Percentiles rank a stretch among this genome's conserved stretches.
phyloP scores from a whole-genome alignment of 2,113 vertebrate species.

The Nerophis lumbriciformis region DNA sequence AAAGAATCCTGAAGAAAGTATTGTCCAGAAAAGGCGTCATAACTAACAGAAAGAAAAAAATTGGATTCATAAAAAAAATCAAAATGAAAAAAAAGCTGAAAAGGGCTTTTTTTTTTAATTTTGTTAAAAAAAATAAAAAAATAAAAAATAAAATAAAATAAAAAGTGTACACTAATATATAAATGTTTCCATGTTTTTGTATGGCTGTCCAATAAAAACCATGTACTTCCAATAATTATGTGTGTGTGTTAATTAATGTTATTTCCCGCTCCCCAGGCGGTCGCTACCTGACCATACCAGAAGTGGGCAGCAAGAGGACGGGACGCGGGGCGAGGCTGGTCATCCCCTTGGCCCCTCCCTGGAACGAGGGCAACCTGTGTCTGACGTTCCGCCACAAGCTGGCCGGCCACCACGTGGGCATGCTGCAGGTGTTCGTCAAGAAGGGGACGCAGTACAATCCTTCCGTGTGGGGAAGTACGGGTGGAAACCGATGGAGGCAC shows the following conservation, averaged over 20 bases:
- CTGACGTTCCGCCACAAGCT: slow-evolving; percentile 89
- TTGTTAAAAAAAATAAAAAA: too few relatives aligned
- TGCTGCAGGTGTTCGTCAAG: slow-evolving; percentile 88
- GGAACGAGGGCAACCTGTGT: slow-evolving; percentile 79
- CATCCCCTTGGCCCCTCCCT: slow-evolving; percentile 72
- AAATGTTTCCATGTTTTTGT: too few relatives aligned
- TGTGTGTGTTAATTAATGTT: not conserved
- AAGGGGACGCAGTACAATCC: slow-evolving; percentile 76
- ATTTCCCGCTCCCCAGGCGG: slow-evolving; percentile 71
- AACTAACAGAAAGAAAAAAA: too few relatives aligned
- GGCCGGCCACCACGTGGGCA: slow-evolving; percentile 78
- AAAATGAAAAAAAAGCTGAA: too few relatives aligned
- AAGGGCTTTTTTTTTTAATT: too few relatives aligned
- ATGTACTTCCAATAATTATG: not conserved
- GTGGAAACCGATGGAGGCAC: slow-evolving; percentile 86
- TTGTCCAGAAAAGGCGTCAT: not conserved
- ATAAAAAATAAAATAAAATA: too few relatives aligned
- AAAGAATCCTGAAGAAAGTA: not conserved
- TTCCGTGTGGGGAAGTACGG: slow-evolving; percentile 84
- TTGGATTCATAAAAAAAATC: too few relatives aligned
- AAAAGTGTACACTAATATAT: too few relatives aligned
- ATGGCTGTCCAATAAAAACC: too few relatives aligned
- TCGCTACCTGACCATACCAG: slow-evolving; percentile 80
- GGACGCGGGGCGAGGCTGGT: slow-evolving; percentile 80
- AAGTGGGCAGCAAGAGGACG: slow-evolving; percentile 71